Conservation (phyloP, 1,140 invertebrate species). For the Aphaenogaster ashmeadi region DNA sequence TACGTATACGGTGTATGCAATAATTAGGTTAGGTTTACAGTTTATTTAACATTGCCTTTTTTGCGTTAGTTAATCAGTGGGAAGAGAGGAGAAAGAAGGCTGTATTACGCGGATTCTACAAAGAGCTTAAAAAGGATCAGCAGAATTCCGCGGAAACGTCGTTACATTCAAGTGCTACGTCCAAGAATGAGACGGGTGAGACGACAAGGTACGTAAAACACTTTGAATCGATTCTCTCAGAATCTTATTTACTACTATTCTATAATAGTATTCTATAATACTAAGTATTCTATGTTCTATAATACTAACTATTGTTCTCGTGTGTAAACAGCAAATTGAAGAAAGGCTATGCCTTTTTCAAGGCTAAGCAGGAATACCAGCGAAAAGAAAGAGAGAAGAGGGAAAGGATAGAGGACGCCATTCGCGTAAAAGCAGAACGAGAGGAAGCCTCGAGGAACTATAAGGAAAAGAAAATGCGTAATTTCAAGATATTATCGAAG, state of each 20-base stretch:
- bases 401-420: constrained; percentile 86
- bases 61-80: constrained; percentile 88
- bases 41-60: constrained; percentile 49
- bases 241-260: not conserved
- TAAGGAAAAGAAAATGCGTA: constrained; percentile 90
- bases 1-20: constrained; percentile 65
- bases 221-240: not conserved
- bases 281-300: too few species aligned
- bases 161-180: not conserved
- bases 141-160: constrained; percentile 58
- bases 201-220: constrained; percentile 39
- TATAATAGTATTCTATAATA: too few species aligned
- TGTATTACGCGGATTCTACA: constrained; percentile 87
- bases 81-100: constrained; percentile 89
- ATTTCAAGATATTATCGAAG: constrained; percentile 90
- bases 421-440: constrained; percentile 87
- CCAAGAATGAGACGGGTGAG: constrained; percentile 1
- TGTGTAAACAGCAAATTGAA: constrained; percentile 55
- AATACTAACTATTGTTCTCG: not conserved
- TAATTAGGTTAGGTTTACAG: constrained; percentile 71
- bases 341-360: constrained; percentile 85
- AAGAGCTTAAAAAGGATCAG: constrained; percentile 87
- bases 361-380: constrained; percentile 88
- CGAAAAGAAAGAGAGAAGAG: constrained; percentile 88
- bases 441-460: constrained; percentile 89